Evolutionary conservation across 2,797 vertebrate genomes (phyloP).

Genomic region (Sciurus vulgaris): DNA sequence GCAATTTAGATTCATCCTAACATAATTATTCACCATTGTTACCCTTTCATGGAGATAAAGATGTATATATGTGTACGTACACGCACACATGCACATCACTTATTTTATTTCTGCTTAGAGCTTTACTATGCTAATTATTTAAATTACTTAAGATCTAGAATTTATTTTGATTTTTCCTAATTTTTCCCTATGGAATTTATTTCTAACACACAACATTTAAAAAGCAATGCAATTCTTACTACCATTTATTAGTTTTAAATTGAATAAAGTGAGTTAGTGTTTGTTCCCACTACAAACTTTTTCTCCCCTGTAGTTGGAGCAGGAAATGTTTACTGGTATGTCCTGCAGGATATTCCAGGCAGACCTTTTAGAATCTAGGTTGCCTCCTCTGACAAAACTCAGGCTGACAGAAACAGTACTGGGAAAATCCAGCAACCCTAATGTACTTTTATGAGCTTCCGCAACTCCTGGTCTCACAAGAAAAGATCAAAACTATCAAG

Average conservation of each 20-base stretch:
- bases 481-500: conserved; percentile 46
- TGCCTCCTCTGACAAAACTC: neutral
- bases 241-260: neutral
- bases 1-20: neutral
- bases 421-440: neutral
- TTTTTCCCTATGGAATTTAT: conserved; percentile 9
- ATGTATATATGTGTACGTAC: neutral
- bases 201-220: conserved; percentile 37
- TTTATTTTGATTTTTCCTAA: neutral
- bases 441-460: neutral
- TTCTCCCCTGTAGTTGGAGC: neutral
- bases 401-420: neutral
- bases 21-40: neutral
- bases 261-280: neutral
- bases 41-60: neutral
- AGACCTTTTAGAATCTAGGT: neutral
- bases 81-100: neutral
- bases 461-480: neutral
- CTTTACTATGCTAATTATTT: neutral
- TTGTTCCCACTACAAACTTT: neutral
- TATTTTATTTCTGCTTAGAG: neutral
- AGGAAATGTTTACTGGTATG: neutral
- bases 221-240: conserved; percentile 51
- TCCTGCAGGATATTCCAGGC: neutral
- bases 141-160: neutral